These are phyloP conservation scores for Drosophila anceps DNA, from an alignment of 2,888 invertebrate species.

Conservation along the genomic window DNA sequence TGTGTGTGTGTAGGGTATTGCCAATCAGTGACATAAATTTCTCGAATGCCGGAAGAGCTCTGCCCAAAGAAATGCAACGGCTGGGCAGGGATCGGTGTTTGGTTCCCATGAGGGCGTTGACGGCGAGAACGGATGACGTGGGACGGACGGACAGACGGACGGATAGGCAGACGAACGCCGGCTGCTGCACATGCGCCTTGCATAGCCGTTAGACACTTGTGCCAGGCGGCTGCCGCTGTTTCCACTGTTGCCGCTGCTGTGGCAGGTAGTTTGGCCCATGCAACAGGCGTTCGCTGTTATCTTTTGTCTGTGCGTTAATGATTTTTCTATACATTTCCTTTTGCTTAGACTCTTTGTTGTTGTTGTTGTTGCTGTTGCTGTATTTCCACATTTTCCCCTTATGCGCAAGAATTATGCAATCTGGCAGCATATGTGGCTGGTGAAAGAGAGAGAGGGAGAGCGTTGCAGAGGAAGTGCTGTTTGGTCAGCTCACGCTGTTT, in stretches of 20 bases:
- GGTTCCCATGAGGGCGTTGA: conserved; percentile 81
- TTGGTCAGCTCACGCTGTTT: conserved; percentile 67
- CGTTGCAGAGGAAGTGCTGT: conserved; percentile 51
- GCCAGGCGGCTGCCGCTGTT: conserved; percentile 51
- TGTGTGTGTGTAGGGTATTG: conserved; percentile 34
- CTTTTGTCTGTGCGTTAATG: conserved; percentile 75
- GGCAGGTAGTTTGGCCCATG: conserved; percentile 56
- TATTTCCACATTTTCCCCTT: conserved; percentile 29
- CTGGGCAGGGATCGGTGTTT: conserved; percentile 41
- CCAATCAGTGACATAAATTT: conserved; percentile 80
- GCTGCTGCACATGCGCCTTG: conserved; percentile 66
- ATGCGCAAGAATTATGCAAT: conserved; percentile 71
- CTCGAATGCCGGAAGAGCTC: conserved; percentile 57
- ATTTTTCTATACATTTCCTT: conserved; percentile 79
- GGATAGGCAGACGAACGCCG: conserved; percentile 7
- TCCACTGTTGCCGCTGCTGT: conserved; percentile 19
- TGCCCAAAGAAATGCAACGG: conserved; percentile 47
- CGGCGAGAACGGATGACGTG: conserved; percentile 53
- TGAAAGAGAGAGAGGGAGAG: conserved; percentile 25
- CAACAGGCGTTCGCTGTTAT: conserved; percentile 57
- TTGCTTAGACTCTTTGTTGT: conserved; percentile 33
- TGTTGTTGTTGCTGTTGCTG: not conserved
- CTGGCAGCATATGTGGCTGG: conserved; percentile 71
- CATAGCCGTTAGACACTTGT: conserved; percentile 76
- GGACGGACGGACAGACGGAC: conserved; percentile 3